Conservation (phyloP, 2,888 invertebrate species). For the Phania funesta region DNA sequence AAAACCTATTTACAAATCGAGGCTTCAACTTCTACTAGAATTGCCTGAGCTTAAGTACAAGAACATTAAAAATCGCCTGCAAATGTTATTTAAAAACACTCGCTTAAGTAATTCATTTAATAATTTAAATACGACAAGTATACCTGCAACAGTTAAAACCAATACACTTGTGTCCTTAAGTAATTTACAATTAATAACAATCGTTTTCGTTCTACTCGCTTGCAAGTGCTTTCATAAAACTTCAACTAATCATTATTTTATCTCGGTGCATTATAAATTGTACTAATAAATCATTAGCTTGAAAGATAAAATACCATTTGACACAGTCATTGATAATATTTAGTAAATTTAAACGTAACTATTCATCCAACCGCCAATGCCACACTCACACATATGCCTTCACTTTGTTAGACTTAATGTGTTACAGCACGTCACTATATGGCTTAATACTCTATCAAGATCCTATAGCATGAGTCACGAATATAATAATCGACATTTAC, state of each 20-base stretch:
- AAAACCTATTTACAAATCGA: too few species aligned
- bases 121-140: background rate
- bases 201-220: background rate
- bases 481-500: conserved; percentile 46
- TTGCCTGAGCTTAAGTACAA: too few species aligned
- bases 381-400: background rate
- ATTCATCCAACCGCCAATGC: background rate
- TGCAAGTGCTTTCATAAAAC: background rate
- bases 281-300: conserved; percentile 50
- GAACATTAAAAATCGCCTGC: too few species aligned
- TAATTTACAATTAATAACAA: conserved; percentile 24
- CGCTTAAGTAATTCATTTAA: too few species aligned
- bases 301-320: conserved; percentile 23
- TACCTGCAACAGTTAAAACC: background rate
- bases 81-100: too few species aligned
- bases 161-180: background rate
- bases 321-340: conserved; percentile 48
- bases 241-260: conserved; percentile 37
- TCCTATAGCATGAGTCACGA: conserved; percentile 44
- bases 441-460: conserved; percentile 52
- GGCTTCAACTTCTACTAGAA: too few species aligned
- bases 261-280: conserved; percentile 40
- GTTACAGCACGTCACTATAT: conserved; percentile 45
- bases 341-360: conserved; percentile 26
- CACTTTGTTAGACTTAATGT: background rate